Conservation (phyloP, 2,888 invertebrate species). For the Erebia ligea region DNA sequence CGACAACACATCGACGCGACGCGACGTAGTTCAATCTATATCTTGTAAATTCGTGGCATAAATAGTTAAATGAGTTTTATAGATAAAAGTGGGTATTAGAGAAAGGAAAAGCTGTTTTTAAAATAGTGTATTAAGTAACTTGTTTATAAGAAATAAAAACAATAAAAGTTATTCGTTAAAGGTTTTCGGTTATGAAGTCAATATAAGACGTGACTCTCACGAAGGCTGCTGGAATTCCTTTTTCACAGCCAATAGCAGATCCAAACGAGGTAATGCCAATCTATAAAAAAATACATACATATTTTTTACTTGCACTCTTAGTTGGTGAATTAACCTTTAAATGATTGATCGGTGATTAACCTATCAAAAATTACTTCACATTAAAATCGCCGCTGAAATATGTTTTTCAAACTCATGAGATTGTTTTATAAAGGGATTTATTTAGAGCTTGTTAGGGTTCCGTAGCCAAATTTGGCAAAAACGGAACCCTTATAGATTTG, state of each 20-base stretch:
- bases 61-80: no score
- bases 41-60: no score
- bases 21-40: no score
- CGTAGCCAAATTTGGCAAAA: no score
- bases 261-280: slow-evolving; percentile 59
- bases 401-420: not conserved
- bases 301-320: no score
- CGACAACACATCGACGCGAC: no score
- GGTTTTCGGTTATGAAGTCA: slow-evolving; percentile 50
- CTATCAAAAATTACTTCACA: not conserved
- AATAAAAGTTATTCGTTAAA: slow-evolving; percentile 38
- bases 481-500: no score
- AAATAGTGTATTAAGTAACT: not conserved
- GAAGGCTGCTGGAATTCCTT: slow-evolving; percentile 53
- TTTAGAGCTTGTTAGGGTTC: no score
- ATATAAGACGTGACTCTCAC: slow-evolving; percentile 55
- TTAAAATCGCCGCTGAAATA: not conserved
- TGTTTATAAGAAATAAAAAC: not conserved
- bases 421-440: no score
- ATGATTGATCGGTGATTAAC: not conserved
- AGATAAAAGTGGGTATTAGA: no score
- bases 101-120: not conserved
- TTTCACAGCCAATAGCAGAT: slow-evolving; percentile 52
- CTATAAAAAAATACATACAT: slow-evolving; percentile 31
- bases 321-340: no score